These are phyloP conservation scores for Neoascia interrupta DNA, from an alignment of 2,888 invertebrate species.

Conservation along the genomic window DNA sequence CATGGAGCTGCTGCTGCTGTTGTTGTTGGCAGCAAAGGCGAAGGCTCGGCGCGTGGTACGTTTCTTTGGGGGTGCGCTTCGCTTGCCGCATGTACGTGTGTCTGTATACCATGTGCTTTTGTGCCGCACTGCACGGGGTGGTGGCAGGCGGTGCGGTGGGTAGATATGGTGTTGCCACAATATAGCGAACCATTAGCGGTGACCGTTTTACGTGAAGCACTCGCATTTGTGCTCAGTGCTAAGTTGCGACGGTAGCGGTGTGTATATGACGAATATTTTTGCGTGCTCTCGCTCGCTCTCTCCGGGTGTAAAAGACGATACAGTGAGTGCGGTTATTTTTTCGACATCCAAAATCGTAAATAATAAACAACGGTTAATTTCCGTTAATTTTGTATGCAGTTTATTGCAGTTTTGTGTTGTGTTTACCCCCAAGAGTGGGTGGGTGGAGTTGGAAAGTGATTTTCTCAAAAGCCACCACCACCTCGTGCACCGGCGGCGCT, in stretches of 20 bases:
- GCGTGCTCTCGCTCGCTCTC: constrained; percentile 68
- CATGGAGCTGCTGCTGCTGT: constrained; percentile 39
- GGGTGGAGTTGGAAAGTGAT: constrained; percentile 35
- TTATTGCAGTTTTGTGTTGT: constrained; percentile 42
- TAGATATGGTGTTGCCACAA: constrained; percentile 47
- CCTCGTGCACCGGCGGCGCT: constrained; percentile 36
- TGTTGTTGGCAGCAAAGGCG: too few species aligned
- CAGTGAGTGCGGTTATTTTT: constrained; percentile 41
- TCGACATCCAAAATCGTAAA: constrained; percentile 59
- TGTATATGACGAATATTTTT: constrained; percentile 63
- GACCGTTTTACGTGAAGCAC: constrained; percentile 67
- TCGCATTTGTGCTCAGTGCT: constrained; percentile 68
- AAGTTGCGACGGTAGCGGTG: constrained; percentile 68
- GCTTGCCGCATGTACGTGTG: constrained; percentile 49
- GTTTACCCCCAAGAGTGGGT: constrained; percentile 3
- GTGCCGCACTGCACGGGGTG: constrained; percentile 3
- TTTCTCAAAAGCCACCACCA: constrained; percentile 37
- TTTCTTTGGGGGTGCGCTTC: constrained; percentile 56
- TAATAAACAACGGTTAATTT: constrained; percentile 69
- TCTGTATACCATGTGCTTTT: constrained; percentile 23
- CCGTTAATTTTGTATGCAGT: constrained; percentile 60
- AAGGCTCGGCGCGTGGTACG: constrained; percentile 55
- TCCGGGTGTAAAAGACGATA: constrained; percentile 55
- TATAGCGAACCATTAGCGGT: constrained; percentile 65
- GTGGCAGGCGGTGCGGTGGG: constrained; percentile 2